A percentile compares a stretch with the other conserved stretches of the same genome.
These are phyloP conservation scores for Myotis myotis DNA, from an alignment of 2,797 vertebrate species.

Conservation along the genomic window DNA sequence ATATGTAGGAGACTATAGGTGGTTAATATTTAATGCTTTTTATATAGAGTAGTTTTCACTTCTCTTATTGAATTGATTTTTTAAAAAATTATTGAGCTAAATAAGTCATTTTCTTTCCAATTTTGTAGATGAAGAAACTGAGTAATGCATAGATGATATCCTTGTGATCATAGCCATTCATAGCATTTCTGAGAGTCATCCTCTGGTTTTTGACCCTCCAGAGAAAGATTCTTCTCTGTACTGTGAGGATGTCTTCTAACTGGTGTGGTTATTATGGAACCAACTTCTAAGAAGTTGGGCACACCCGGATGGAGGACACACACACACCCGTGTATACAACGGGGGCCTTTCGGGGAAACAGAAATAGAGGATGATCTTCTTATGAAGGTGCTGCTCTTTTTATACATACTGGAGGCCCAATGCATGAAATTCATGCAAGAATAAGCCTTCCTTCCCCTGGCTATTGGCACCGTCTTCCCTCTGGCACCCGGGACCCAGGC, in stretches of 20 bases:
- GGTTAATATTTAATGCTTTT: constrained; percentile 7
- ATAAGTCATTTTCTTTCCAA: neutral
- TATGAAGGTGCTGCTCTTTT: neutral
- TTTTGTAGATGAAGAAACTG: neutral
- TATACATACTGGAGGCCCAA: too few relatives aligned
- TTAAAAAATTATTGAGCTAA: neutral
- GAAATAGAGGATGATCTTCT: neutral
- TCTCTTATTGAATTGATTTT: neutral
- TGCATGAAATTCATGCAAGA: too few relatives aligned
- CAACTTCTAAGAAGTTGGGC: neutral
- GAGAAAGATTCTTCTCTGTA: neutral
- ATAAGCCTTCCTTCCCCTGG: too few relatives aligned
- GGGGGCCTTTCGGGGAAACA: neutral
- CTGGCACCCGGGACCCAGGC: too few relatives aligned
- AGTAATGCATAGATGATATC: neutral
- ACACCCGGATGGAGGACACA: neutral
- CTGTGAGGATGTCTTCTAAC: neutral
- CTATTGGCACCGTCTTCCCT: too few relatives aligned
- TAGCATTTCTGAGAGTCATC: neutral
- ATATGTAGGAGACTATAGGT: neutral
- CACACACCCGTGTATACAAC: neutral
- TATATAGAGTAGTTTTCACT: neutral
- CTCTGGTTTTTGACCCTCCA: neutral
- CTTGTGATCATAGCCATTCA: neutral
- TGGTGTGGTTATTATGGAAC: neutral